Evolutionary conservation across 1,140 invertebrate species (phyloP), one percentile per base, ranked within the genome.

Genomic region (Proales similis): DNA sequence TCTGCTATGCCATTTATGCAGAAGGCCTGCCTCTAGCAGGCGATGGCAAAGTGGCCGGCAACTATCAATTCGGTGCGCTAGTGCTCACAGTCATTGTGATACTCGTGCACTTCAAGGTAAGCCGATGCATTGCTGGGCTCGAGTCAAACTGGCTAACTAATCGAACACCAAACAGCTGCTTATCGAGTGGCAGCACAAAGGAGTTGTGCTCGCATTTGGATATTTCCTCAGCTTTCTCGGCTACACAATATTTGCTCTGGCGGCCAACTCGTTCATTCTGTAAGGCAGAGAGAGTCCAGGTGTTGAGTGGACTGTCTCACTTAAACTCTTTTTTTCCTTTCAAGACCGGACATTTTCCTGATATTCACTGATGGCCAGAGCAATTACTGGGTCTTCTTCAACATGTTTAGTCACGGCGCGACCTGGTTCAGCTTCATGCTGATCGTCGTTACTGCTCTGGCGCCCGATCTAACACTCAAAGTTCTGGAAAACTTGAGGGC

Each of bases 41-140:
- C 11, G 51, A 57, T 57, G 51, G 51, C 20, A 57, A 42, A 57
- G 45, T 22, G 5, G 33, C 19, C 45, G 51, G 51, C 3, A 20
- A 24, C 17, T 24, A 36, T 26, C 14, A 29, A 19, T 57, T 57
- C 32, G 51, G 51, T 26, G 51, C 51, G 14, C 29, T 57, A 26
- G 32, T 57, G 11, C 30, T 42, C 12, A 57, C 51, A 19, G 36
- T 42, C 29, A 42, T 57, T 42, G 27, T 57, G 17, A 42, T 57
- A 12, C 24, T 57, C 19, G 51, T 57, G 29, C 51, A 57, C 24
- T 42, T 57, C 6, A 57, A 57, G 20, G 49, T 53, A 53, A 53
- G 0, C 26, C 24, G 26, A 51, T 36, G 14, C 14, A 9, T 36
- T 36, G 14, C 14, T 36, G 9, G 14, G 9, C 14, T 9, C 14